Base-by-base conservation (phyloP, 37 sponge, comb jelly and placozoan genomes). In the Theonella swinhoei region DNA sequence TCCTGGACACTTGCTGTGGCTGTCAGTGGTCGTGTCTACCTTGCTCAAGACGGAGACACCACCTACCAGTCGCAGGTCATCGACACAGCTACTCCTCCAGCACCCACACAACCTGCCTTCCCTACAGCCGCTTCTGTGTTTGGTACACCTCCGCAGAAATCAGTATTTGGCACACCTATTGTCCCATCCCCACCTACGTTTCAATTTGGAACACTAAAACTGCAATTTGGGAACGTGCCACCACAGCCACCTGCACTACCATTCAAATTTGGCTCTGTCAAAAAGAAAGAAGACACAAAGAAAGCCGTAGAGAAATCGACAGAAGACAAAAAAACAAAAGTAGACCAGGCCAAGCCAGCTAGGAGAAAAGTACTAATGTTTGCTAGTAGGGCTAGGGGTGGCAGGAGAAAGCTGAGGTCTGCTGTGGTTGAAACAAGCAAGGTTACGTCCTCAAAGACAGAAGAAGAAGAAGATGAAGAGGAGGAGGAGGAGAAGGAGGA, bases 1-100 rank as follows among this genome's bases (percentile, higher is more conserved):
- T 86, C 88, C 0, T 95, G 95, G 95, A 89, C 95, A n/a, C 80
- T 95, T 4, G 93, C 92, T 32, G 82, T 89, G 32, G 90, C 86
- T 24, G 83, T 86, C 19, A 87, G 88, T 33, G 90, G 94, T 1
- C 47, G 84, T 1, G 75, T 89, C 62, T 93, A 85, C 75, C 83
- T 93, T n/a, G 74, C 78, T 29, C 62, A 76, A 34, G 90, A 89
- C 9, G 83, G 82, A 3, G 91, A 90, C 66, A 43, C 40, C 8
- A 83, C 72, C 79, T 89, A 83, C 84, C 64, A 63, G 34, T 14
- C 74, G 0, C 86, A 78, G 30, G n/a, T 78, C 5, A 30, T 70
- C 42, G 86, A 78, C 63, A 64, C 71, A 31, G 43, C 34, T 0
- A 54, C 39, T 1, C 14, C 75, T 0, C 37, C 39, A 0, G 39